These are phyloP conservation scores for Caranx ignobilis DNA, from an alignment of 2,113 vertebrate species.

Conservation along the genomic window DNA sequence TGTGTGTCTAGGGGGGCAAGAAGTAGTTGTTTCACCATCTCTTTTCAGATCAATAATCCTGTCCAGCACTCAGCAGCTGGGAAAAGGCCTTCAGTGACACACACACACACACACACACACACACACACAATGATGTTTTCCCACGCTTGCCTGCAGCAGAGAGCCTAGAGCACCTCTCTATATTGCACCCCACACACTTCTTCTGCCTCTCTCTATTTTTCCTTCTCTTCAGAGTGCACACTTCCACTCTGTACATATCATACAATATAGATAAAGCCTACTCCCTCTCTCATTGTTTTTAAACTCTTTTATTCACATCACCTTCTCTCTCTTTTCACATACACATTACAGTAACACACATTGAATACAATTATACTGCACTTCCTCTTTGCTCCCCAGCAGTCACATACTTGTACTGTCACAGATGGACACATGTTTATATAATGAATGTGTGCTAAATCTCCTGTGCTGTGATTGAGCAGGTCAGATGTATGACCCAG, in stretches of 20 bases:
- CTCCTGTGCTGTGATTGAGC: background rate
- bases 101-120: constrained; percentile 41
- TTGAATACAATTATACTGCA: background rate
- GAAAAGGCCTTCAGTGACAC: constrained; percentile 47
- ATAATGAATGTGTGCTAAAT: background rate
- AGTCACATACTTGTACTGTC: background rate
- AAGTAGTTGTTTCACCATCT: constrained; percentile 56
- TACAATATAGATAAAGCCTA: background rate
- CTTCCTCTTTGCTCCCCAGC: background rate
- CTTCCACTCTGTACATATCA: constrained; percentile 3
- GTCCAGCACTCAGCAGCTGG: constrained; percentile 53
- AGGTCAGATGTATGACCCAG: no score
- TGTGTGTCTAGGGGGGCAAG: constrained; percentile 29
- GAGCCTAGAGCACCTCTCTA: constrained; percentile 64
- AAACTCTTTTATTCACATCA: background rate
- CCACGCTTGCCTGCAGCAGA: constrained; percentile 68
- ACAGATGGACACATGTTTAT: no score
- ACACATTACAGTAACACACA: background rate
- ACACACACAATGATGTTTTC: constrained; percentile 45
- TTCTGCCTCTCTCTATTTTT: constrained; percentile 41
- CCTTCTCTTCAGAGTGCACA: constrained; percentile 5
- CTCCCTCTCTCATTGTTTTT: background rate
- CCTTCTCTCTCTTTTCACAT: background rate
- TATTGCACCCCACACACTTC: constrained; percentile 55
- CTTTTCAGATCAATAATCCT: constrained; percentile 65